Base-by-base conservation (phyloP, 2,797 vertebrate species). In the Lerista edwardsae region DNA sequence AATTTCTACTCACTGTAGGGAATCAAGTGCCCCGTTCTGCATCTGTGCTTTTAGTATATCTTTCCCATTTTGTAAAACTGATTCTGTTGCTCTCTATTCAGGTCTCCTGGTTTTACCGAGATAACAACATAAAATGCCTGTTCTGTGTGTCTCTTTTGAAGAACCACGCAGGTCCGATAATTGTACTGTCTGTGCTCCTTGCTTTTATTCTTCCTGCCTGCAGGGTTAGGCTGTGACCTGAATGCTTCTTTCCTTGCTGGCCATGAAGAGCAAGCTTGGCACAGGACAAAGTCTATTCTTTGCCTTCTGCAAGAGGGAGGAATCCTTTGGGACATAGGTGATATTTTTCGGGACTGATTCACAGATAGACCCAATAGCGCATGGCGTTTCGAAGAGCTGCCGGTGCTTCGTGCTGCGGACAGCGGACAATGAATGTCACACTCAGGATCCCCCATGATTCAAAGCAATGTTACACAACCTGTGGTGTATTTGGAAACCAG, bases 371-470 rank as follows among this genome's bases (percentile, higher is more conserved):
- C 57, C 39, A 51, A 47, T 47, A 47, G 9, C 25, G 19, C 4
- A 23, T 4, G 10, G 79, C 39, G 21, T 44, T 8, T 55, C 64
- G 55, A 31, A 34, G 11, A 39, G 21, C 23, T 27, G 31, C 27
- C 2, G 3, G 51, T 55, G 65, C 21, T 55, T 15, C 39, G 11
- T 47, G 7, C 10, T 72, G 9, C 23, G 29, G 55, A 47, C 36
- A n/a, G 36, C 29, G 62, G 55, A 25, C 36, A 12, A 27, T 72
- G 55, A 31, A 27, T 31, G 27, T 9, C 15, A 59, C 4, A 11
- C 27, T 44, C 31, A 29, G 68, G 57, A 82, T 82, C 44, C 80
- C 80, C 68, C 80, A 44, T 31, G 69, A 61, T 47, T 82, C 69
- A 62, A 21, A 82, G 57, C 36, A 73, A 10, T 9, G 23, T 39